A percentile compares a stretch with the other conserved stretches of the same genome.
Evolutionary conservation across 2,797 vertebrate genomes (phyloP).

Genomic region (Danio jaintianensis): DNA sequence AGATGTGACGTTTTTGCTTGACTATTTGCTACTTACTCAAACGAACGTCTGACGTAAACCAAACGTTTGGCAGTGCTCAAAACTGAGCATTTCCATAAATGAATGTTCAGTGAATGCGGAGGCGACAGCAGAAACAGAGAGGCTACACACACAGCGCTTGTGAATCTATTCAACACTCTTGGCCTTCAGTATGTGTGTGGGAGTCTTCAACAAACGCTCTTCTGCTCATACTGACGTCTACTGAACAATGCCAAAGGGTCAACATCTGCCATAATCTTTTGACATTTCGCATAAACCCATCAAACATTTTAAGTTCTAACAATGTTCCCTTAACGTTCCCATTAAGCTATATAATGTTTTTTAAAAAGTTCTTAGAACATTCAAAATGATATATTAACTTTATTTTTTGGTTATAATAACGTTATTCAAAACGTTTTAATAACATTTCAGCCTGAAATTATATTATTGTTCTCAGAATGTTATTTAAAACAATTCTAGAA

Average conservation of each 20-base stretch:
- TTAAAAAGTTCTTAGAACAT: too few species aligned
- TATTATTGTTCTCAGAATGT: too few species aligned
- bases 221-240: slow-evolving; percentile 22
- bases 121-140: slow-evolving; percentile 36
- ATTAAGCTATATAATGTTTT: too few species aligned
- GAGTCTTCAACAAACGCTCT: slow-evolving; percentile 1
- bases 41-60: slow-evolving; percentile 23
- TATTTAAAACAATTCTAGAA: too few species aligned
- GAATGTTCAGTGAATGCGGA: slow-evolving; percentile 30
- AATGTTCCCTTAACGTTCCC: too few species aligned
- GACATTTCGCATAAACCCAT: neutral
- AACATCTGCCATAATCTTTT: neutral
- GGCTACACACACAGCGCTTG: slow-evolving; percentile 2
- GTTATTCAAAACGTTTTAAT: too few species aligned
- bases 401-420: too few species aligned
- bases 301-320: too few species aligned
- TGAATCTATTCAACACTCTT: slow-evolving; percentile 10
- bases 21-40: slow-evolving; percentile 3
- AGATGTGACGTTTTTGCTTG: neutral
- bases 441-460: too few species aligned
- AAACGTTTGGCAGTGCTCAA: slow-evolving; percentile 7
- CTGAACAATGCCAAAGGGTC: slow-evolving; percentile 4
- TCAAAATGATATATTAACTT: too few species aligned
- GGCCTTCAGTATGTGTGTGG: slow-evolving; percentile 14
- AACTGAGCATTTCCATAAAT: slow-evolving; percentile 33